Percentiles rank a stretch among this genome's conserved stretches.
Evolutionary conservation across 2,113 vertebrate genomes (phyloP).

Genomic region (Amphilophus citrinellus): DNA sequence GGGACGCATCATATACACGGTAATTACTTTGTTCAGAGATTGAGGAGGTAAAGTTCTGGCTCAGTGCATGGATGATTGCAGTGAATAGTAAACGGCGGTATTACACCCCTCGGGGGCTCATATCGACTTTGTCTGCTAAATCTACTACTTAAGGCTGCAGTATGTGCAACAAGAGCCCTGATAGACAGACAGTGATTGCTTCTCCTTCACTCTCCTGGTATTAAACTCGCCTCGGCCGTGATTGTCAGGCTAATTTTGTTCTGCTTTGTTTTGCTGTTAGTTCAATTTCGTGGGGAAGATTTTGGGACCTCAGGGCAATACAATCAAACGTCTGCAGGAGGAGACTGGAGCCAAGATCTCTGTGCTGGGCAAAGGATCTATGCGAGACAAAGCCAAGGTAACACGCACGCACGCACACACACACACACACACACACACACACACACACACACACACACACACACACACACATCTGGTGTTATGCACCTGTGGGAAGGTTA

Average conservation of each 20-base stretch:
- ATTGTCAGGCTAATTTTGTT: conserved; percentile 37
- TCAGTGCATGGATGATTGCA: conserved; percentile 29
- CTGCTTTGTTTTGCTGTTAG: conserved; percentile 75
- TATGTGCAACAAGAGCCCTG: conserved; percentile 18
- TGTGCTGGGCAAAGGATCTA: conserved; percentile 98
- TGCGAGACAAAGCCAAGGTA: conserved; percentile 99
- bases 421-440: no score
- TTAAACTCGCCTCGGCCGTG: conserved; percentile 4
- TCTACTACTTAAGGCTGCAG: conserved; percentile 41
- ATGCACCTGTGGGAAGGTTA: conserved; percentile 35
- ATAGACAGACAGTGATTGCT: conserved; percentile 26
- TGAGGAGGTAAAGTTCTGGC: conserved; percentile 20
- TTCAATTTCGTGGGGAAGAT: conserved; percentile 99
- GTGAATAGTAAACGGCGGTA: conserved; percentile 14
- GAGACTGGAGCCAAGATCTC: conserved; percentile 99
- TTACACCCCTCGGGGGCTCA: conserved; percentile 11
- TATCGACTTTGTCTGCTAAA: conserved; percentile 48
- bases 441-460: not conserved
- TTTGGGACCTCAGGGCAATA: conserved; percentile 97
- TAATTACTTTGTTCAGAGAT: conserved; percentile 25
- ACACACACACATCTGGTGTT: conserved; percentile 11
- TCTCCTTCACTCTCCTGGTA: conserved; percentile 11
- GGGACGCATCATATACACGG: conserved; percentile 6
- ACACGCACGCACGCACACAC: no score
- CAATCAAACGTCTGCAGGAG: conserved; percentile 98